Percentiles rank a stretch among this genome's conserved stretches.
Conservation (phyloP, 2,113 vertebrate species). For the Alligator mississippiensis region DNA sequence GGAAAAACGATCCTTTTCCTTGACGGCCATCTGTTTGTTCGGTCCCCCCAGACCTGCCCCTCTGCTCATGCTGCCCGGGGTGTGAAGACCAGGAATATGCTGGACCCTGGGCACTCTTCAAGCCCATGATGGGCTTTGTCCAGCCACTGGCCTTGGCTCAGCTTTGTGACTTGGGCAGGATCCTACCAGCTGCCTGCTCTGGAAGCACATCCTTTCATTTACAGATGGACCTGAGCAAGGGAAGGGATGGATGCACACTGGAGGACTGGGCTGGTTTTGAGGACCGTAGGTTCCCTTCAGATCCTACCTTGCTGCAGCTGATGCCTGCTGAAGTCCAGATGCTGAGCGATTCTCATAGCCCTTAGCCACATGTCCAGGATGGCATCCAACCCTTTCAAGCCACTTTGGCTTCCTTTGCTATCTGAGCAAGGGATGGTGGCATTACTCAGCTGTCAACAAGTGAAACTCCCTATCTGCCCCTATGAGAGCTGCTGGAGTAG, state of each 20-base stretch:
- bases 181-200: rapidly evolving
- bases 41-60: neutral
- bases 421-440: neutral
- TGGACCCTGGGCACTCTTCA: no score
- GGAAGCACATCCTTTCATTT: rapidly evolving
- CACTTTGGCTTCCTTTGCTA: neutral
- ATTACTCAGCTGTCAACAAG: neutral
- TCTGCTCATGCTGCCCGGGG: neutral
- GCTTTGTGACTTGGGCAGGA: rapidly evolving
- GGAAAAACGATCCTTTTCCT: neutral
- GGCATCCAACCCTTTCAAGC: neutral
- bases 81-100: no score
- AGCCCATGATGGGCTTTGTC: rapidly evolving
- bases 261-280: neutral
- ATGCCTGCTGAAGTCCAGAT: neutral
- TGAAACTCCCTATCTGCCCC: neutral
- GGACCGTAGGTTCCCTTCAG: neutral
- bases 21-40: neutral
- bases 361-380: neutral
- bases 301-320: neutral
- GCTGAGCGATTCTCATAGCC: neutral
- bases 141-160: neutral
- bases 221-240: neutral
- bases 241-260: neutral
- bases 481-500: neutral